Percentiles rank a stretch among this genome's conserved stretches.
These are phyloP conservation scores for Boloria euphrosyne DNA, from an alignment of 2,888 invertebrate species.

Conservation along the genomic window DNA sequence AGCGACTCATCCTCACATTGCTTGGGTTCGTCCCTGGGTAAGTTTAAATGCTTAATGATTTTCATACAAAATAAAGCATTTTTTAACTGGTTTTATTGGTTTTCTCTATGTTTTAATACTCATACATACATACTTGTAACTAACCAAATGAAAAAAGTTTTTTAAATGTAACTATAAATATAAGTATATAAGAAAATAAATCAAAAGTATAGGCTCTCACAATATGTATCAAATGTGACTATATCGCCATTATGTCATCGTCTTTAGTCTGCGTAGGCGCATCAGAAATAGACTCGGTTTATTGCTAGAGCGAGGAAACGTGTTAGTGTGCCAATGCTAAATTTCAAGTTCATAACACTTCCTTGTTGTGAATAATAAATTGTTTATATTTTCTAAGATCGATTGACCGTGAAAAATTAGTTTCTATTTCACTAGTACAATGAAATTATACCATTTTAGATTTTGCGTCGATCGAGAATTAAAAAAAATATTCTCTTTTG, in stretches of 20 bases:
- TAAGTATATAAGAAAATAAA: too few relatives aligned
- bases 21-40: too few relatives aligned
- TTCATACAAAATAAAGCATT: too few relatives aligned
- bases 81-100: too few relatives aligned
- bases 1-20: too few relatives aligned
- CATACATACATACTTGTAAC: too few relatives aligned
- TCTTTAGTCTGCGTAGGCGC: conserved; percentile 40
- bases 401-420: not conserved
- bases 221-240: not conserved
- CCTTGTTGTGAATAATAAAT: conserved; percentile 1
- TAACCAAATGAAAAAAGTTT: too few relatives aligned
- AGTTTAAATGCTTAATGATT: too few relatives aligned
- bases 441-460: not conserved
- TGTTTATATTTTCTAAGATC: not conserved
- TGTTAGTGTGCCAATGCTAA: conserved; percentile 36
- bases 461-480: too few relatives aligned
- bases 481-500: too few relatives aligned
- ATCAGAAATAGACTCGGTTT: conserved; percentile 58
- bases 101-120: too few relatives aligned
- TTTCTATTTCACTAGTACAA: not conserved
- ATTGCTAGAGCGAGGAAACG: conserved; percentile 55
- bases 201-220: not conserved
- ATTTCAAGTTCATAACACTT: conserved; percentile 33
- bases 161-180: too few relatives aligned
- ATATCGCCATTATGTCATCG: not conserved